Percentiles rank a stretch among this genome's conserved stretches.
Evolutionary conservation across 2,888 invertebrate genomes (phyloP).

Genomic region (Tiphia femorata): DNA sequence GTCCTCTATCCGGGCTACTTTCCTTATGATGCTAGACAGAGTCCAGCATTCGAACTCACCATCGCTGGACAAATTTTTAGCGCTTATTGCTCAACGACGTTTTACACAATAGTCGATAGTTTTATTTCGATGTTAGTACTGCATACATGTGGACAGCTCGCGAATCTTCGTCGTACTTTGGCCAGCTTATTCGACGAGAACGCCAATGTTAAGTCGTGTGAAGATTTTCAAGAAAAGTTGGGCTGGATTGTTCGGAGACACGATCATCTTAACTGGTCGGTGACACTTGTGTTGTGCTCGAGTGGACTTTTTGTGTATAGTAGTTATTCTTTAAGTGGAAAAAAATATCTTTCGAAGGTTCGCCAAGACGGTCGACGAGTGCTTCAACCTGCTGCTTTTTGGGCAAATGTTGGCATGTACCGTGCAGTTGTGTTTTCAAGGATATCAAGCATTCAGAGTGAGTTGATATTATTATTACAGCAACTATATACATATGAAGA

Average conservation of each 20-base stretch:
- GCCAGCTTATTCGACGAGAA: slow-evolving; percentile 4
- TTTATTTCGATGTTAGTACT: slow-evolving; percentile 39
- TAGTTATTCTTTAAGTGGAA: neutral
- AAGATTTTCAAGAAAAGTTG: slow-evolving; percentile 17
- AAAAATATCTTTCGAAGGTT: slow-evolving; percentile 8
- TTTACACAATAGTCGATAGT: slow-evolving; percentile 33
- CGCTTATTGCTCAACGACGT: slow-evolving; percentile 13
- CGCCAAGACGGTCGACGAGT: slow-evolving; percentile 18
- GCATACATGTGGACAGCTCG: slow-evolving; percentile 38
- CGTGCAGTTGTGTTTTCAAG: too few species aligned
- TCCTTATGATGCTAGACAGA: slow-evolving; percentile 23
- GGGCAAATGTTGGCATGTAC: too few species aligned
- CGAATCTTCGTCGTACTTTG: slow-evolving; percentile 15
- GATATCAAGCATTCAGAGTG: too few species aligned
- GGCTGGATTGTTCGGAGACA: slow-evolving; percentile 30
- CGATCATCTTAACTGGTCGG: slow-evolving; percentile 30
- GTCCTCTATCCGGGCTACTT: slow-evolving; percentile 25
- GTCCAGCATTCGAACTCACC: slow-evolving; percentile 5
- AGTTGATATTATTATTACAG: too few species aligned
- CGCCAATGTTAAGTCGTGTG: neutral
- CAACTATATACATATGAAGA: too few species aligned
- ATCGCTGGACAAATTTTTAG: slow-evolving; percentile 24
- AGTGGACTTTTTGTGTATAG: neutral
- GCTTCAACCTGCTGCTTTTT: slow-evolving; percentile 33
- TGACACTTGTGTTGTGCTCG: neutral